Evolutionary conservation across 2,113 vertebrate species (phyloP), one percentile per base, ranked within the genome.

Genomic region (Apistogramma diplotaenia): DNA sequence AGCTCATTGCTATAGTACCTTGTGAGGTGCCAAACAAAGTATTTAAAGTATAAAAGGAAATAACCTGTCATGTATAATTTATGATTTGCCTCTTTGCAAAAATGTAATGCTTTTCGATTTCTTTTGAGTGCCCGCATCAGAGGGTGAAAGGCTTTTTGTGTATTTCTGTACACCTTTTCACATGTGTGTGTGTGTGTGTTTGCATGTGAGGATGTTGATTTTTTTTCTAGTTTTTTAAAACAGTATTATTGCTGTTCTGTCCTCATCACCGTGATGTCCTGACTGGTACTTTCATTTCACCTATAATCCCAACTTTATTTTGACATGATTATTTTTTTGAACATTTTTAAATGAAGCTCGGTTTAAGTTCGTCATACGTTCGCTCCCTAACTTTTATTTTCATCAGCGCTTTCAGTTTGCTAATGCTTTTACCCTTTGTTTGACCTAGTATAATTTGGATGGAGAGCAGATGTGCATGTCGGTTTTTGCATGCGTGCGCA

Each of bases 21-120:
- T 80, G 58, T 71, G 4, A 87, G 82, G 76, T 89, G 75, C 40
- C 86, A 82, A 49, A 85, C 74, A 84, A 23, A 83, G 73, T 84
- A 79, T 76, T 83, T 81, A 77, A 83, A 85, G 79, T 73, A 84
- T 70, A 58, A 87, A 87, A 77, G 62, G 43, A 84, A 85, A 88
- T 81, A 82, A 83, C 62, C 35, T 86, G 71, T 81, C 85, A 87
- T 81, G 65, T 82, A 82, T 90, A 85, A 89, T 89, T 89, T 85
- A 92, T 83, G 82, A 88, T 78, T 61, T 2, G 9, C 57, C 33
- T 74, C 59, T 82, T 80, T 81, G 19, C 21, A 73, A 84, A 84
- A 71, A 23, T 59, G n/a, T 70, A 27, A 23, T 60, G 25, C 21
- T 53, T 73, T 43, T 86, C 1, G 15, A 81, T 78, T 86, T 51